Evolutionary conservation across 2,888 invertebrate genomes (phyloP).

Genomic region (Ectemnius lituratus): DNA sequence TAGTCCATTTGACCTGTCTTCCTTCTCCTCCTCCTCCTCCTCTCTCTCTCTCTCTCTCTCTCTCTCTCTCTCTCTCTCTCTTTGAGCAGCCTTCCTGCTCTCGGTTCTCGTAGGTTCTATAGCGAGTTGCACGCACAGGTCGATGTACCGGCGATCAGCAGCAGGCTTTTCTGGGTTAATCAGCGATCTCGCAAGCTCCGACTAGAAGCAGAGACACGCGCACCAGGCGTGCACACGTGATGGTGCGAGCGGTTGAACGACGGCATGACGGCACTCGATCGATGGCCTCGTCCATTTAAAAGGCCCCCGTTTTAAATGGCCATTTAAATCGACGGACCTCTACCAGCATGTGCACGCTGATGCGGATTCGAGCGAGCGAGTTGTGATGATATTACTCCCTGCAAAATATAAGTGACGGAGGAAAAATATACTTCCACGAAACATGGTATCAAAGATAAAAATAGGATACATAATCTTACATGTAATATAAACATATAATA

Average conservation of each 20-base stretch:
- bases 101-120: conserved; percentile 21
- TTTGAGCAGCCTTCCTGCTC: too few relatives aligned
- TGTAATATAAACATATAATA: not conserved
- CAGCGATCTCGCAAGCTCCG: conserved; percentile 46
- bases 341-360: too few relatives aligned
- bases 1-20: conserved; percentile 36
- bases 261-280: too few relatives aligned
- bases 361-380: too few relatives aligned
- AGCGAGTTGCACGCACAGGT: conserved; percentile 46
- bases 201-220: not conserved
- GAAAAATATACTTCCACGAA: too few relatives aligned
- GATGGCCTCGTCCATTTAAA: not conserved
- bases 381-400: too few relatives aligned
- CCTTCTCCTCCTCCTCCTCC: conserved; percentile 10
- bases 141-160: conserved; percentile 63
- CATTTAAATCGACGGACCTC: not conserved
- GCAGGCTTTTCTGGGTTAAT: conserved; percentile 67
- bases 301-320: conserved; percentile 4
- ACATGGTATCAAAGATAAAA: too few relatives aligned
- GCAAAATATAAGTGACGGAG: too few relatives aligned
- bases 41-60: conserved; percentile 2
- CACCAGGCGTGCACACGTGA: too few relatives aligned
- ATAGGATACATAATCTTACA: not conserved
- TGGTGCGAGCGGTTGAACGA: too few relatives aligned
- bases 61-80: conserved; percentile 7